Evolutionary conservation across 2,888 invertebrate species (phyloP), one percentile per base, ranked within the genome.

Genomic region (Galerucella nymphaeae): DNA sequence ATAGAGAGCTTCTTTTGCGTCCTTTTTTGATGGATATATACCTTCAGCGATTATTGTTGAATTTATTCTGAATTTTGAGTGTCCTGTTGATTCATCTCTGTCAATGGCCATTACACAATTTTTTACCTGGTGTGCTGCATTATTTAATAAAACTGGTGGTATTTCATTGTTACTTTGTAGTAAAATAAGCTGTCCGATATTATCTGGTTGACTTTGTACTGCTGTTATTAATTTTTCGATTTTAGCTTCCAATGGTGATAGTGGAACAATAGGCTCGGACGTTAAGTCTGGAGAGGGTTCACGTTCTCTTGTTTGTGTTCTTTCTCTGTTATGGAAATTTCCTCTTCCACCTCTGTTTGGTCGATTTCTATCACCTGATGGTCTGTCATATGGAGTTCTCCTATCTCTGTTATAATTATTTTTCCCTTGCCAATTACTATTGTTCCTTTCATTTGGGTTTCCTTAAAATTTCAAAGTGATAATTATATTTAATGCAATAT

Each of bases 161-260:
- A 70, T 74, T 55, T 76, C 75, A 20, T 72, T 61, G 50, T 74
- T 75, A 55, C 59, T 75, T 67, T 75, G 75, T 18, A 75, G 20
- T 11, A 77, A 66, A 30, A 77, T 73, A 11, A 77, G 65, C 23
- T 74, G 65, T 18, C 75, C 77, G 10, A 72, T 59, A 20, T 73
- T 58, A n/a, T 71, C 71, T 1, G 67, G 55, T 70, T 77, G 77
- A 50, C 74, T 70, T 62, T 71, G 70, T 16, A 75, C 75, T 11
- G 74, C 77, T 50, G 71, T 68, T 65, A 76, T 73, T 10, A 76
- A 20, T 64, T 79, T 87, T 87, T 64, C 84, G 8, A 75, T 68
- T 50, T 72, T 72, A 23, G 50, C 65, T 23, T 75, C 75, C 48
- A 73, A 50, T 20, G 75, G 71, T 11, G 65, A 45, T 45, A 74